Conservation (phyloP, 1,140 invertebrate genomes). For the Drosophila bifasciata region DNA sequence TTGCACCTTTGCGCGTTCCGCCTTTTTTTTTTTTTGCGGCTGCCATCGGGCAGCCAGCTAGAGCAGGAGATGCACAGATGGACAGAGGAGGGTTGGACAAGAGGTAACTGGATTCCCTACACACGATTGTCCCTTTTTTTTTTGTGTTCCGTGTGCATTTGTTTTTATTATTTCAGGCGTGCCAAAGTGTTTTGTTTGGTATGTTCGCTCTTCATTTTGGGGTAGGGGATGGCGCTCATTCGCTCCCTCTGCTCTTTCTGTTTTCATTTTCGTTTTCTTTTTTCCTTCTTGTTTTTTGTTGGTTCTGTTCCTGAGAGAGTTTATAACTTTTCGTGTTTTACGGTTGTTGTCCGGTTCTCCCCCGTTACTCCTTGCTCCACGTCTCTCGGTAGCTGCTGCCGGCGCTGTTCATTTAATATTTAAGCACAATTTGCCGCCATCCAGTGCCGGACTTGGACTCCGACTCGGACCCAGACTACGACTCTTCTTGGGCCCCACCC, state of each 20-base stretch:
- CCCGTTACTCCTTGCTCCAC: conserved; percentile 27
- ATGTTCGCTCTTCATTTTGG: conserved; percentile 29
- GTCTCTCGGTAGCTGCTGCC: conserved; percentile 14
- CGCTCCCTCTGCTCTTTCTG: neutral
- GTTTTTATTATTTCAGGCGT: conserved; percentile 83
- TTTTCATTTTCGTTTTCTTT: conserved; percentile 23
- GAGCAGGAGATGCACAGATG: neutral
- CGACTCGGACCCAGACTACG: conserved; percentile 34
- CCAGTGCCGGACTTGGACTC: conserved; percentile 43
- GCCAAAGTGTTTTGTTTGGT: conserved; percentile 77
- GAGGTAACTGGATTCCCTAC: conserved; percentile 30
- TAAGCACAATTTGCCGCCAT: conserved; percentile 80
- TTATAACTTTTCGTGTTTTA: conserved; percentile 82
- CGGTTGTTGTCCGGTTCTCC: conserved; percentile 70
- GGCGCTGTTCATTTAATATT: conserved; percentile 82
- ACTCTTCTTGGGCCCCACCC: conserved; percentile 2
- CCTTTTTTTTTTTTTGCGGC: conserved; percentile 48
- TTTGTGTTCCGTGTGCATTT: conserved; percentile 59
- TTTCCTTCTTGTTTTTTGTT: conserved; percentile 21
- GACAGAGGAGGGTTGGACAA: neutral
- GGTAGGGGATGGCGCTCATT: neutral
- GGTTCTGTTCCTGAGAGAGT: conserved; percentile 59
- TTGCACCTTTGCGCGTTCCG: conserved; percentile 71
- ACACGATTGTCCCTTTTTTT: conserved; percentile 77
- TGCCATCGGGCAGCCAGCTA: conserved; percentile 34